A percentile compares a stretch with the other conserved stretches of the same genome.
These are phyloP conservation scores for Sebastes hopkinsi DNA, from an alignment of 2,797 vertebrate species.

Conservation along the genomic window DNA sequence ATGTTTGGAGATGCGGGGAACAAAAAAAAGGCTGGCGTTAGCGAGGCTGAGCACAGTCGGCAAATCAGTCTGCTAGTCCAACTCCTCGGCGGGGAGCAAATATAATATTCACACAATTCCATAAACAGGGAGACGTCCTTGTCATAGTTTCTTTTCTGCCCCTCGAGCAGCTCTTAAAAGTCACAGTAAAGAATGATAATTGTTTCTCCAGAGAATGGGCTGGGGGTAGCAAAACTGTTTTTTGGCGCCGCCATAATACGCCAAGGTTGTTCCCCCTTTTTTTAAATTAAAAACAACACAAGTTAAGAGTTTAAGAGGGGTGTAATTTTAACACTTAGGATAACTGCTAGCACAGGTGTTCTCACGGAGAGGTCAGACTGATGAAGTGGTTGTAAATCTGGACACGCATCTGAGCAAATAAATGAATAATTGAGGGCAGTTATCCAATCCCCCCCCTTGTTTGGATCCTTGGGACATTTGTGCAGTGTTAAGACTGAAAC, in stretches of 20 bases:
- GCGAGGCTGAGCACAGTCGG: constrained; percentile 5
- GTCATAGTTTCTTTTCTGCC: constrained; percentile 58
- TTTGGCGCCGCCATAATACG: background rate
- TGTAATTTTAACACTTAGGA: constrained; percentile 17
- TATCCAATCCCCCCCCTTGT: constrained; percentile 42
- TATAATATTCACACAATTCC: constrained; percentile 64
- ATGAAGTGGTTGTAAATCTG: constrained; percentile 58
- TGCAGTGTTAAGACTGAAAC: constrained; percentile 38
- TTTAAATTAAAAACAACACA: constrained; percentile 49
- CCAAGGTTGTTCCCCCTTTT: constrained; percentile 28
- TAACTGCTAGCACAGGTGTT: constrained; percentile 50
- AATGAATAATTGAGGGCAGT: constrained; percentile 64
- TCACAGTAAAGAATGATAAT: constrained; percentile 68
- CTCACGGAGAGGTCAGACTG: constrained; percentile 37
- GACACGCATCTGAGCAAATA: constrained; percentile 59
- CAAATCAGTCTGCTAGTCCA: constrained; percentile 50
- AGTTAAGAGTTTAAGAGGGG: constrained; percentile 17
- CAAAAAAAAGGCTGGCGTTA: constrained; percentile 36
- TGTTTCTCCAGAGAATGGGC: constrained; percentile 62
- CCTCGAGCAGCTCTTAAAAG: constrained; percentile 71
- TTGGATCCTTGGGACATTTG: constrained; percentile 41
- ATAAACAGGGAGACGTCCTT: constrained; percentile 59
- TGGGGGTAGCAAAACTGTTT: constrained; percentile 11
- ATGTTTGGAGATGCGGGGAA: constrained; percentile 63
- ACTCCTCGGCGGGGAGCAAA: constrained; percentile 60